Evolutionary conservation across 2,888 invertebrate species (phyloP), one percentile per base, ranked within the genome.

Genomic region (Margaritifera margaritifera): DNA sequence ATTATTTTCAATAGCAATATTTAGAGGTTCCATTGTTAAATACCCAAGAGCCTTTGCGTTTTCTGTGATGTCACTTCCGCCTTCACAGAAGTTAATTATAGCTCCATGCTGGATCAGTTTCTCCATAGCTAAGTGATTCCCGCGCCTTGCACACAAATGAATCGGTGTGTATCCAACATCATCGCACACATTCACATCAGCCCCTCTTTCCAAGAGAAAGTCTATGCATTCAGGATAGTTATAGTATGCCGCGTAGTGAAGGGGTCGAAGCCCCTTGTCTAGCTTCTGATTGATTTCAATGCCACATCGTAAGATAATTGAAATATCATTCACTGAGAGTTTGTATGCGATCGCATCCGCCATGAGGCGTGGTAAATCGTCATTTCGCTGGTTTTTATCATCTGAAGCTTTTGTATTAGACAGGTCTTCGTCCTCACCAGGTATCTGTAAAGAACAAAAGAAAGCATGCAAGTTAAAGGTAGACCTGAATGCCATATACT

Each of bases 181-280:
- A 84, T 96, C 96, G 1, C 93, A 92, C n/a, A 75, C 76, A 71
- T 88, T 85, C 2, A 90, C 96, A 79, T 89, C 79, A 6, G 87
- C 84, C 24, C 90, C 90, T 53, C 95, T 91, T 0, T 95, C 95
- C 57, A 97, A 91, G 62, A 97, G 91, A 65, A 96, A 91, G 66
- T 94, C 93, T 0, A 95, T 94, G 0, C 96, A 96, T 80, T 95
- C 95, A 3, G 88, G 80, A 82, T 92, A 91, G 50, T 95, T 92
- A 87, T 95, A 95, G 94, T 96, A 96, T 77, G 96, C 95, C 0
- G 97, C 97, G 90, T 97, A 97, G 91, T 97, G 97, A 53, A 97
- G 91, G 0, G 97, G 96, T 69, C 94, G 93, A 61, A 97, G 92
- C 2, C 97, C 97, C 89, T 95, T 95, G 57, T 94, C 94, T 51